These are phyloP conservation scores for Lasioglossum marginatum DNA, from an alignment of 2,888 invertebrate species.

Conservation along the genomic window DNA sequence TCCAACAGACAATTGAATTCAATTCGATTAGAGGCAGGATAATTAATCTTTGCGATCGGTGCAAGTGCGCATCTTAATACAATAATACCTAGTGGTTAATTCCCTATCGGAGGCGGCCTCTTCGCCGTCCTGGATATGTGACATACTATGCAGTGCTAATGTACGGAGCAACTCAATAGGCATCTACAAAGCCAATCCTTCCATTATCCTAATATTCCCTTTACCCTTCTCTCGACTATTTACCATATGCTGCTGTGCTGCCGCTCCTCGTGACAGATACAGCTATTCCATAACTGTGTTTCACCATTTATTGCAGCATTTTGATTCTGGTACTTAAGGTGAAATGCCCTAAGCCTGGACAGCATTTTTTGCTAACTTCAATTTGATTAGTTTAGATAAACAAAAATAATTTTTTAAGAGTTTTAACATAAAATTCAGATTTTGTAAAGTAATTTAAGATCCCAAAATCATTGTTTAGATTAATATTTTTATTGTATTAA, in stretches of 20 bases:
- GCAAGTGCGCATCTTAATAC: conserved; percentile 10
- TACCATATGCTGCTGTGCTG: not conserved
- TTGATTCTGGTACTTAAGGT: not conserved
- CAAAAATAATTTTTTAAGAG: too few relatives aligned
- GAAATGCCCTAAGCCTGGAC: too few relatives aligned
- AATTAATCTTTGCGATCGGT: not conserved
- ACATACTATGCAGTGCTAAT: conserved; percentile 15
- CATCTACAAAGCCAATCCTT: conserved; percentile 11
- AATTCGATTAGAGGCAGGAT: not conserved
- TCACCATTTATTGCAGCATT: not conserved
- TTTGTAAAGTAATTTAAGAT: too few relatives aligned
- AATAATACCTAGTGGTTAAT: conserved; percentile 13
- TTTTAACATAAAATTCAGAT: too few relatives aligned
- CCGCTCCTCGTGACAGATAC: not conserved
- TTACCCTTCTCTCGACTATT: conserved; percentile 15
- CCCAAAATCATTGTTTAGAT: too few relatives aligned
- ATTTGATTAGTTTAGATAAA: too few relatives aligned
- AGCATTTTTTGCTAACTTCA: too few relatives aligned
- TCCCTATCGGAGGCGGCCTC: not conserved
- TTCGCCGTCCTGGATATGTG: conserved; percentile 11
- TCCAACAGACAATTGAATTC: not conserved
- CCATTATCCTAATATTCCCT: conserved; percentile 19
- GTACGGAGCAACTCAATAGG: conserved; percentile 18
- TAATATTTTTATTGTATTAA: too few relatives aligned
- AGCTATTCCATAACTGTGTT: not conserved